These are phyloP conservation scores for Willisornis vidua DNA, from an alignment of 2,113 vertebrate species.

Conservation along the genomic window DNA sequence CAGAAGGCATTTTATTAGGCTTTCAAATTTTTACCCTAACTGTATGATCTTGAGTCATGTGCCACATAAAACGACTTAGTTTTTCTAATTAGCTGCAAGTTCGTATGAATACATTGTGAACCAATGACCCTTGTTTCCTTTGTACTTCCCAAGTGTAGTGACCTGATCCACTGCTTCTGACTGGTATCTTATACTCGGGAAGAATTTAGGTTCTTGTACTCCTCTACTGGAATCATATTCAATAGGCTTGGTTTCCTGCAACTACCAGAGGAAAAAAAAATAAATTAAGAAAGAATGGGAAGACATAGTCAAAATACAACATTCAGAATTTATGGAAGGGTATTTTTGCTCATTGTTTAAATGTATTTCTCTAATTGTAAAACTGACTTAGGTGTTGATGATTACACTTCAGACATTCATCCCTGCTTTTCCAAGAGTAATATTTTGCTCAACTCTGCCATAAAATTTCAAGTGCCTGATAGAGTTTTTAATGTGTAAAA, in stretches of 20 bases:
- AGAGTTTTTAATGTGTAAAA: not conserved
- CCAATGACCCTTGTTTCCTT: not conserved
- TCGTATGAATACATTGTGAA: not conserved
- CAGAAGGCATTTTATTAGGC: conserved; percentile 17
- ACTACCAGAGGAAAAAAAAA: not conserved
- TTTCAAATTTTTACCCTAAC: conserved; percentile 39
- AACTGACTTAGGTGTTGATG: not conserved
- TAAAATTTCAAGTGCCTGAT: not conserved
- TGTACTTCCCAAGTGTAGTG: not conserved
- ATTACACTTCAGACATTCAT: not conserved
- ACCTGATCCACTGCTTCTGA: not conserved
- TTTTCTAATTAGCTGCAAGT: not conserved
- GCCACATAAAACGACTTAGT: not conserved
- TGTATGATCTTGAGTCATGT: not conserved
- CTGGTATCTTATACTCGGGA: not conserved
- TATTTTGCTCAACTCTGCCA: not conserved
- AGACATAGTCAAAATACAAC: not conserved
- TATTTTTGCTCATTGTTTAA: not conserved
- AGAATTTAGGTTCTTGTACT: not conserved
- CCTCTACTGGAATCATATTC: not conserved
- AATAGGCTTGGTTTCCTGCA: not conserved
- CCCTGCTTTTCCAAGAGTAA: not conserved
- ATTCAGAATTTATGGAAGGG: not conserved
- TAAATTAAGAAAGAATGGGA: not conserved
- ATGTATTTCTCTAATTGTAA: not conserved